A percentile compares a stretch with the other conserved stretches of the same genome.
Conservation (phyloP, 2,797 vertebrate genomes). For the Lutjanus campechanus region DNA sequence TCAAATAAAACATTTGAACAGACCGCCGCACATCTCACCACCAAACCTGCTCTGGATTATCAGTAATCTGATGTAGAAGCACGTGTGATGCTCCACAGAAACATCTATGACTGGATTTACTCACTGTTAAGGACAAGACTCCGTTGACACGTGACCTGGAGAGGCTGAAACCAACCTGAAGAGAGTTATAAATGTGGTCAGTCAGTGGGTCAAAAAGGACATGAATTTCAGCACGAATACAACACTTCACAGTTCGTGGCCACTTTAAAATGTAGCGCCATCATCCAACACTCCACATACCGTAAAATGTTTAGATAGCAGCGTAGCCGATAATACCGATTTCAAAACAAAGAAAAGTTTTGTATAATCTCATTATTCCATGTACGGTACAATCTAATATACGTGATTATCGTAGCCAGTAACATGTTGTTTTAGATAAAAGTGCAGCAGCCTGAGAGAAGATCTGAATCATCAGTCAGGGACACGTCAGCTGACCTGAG, state of each 20-base stretch:
- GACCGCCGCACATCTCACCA: neutral
- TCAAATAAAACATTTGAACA: neutral
- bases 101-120: constrained; percentile 54
- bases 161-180: constrained; percentile 89
- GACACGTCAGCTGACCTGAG: no score
- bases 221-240: neutral
- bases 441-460: no score
- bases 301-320: no score
- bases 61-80: neutral
- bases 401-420: no score
- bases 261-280: neutral
- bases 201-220: neutral
- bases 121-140: constrained; percentile 86
- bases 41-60: neutral
- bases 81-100: neutral
- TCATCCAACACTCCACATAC: neutral
- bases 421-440: no score
- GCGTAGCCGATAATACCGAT: no score
- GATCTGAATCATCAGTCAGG: no score
- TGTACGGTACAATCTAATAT: no score
- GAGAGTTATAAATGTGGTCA: constrained; percentile 8
- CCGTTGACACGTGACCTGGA: constrained; percentile 85
- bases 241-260: neutral
- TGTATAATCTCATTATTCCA: no score
- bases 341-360: no score